Evolutionary conservation across 2,888 invertebrate species (phyloP), one percentile per base, ranked within the genome.

Genomic region (Ormyrus pomaceus): DNA sequence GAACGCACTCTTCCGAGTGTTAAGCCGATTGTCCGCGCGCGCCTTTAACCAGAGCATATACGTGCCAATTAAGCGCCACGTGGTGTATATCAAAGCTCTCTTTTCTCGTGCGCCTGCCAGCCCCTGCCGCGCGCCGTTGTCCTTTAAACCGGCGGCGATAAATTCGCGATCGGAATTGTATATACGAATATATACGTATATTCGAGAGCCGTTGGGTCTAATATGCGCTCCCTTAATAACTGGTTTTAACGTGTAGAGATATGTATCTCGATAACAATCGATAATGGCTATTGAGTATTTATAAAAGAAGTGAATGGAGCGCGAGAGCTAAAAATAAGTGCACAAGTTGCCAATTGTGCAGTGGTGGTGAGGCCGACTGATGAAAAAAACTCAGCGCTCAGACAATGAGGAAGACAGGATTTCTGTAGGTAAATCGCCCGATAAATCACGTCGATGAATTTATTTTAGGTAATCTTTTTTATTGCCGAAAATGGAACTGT

Each of bases 261-360:
- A 48, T 48, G 70, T 48, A 70, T 70, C 70, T 56, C 58, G 70
- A 70, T 70, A 70, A 70, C 70, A 58, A 70, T 70, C 70, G 58
- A 59, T 71, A 71, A 71, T 59, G 51, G 70, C 59, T 59, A 71
- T 71, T 71, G 50, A 59, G 59, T 71, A 51, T 71, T 71, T 59
- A 59, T 71, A 59, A 71, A 70, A 71, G 59, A 59, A 59, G 59
- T 50, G 59, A 59, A 71, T 58, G 58, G 59, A 55, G 55, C 46
- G 66, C 9, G 34, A 46, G 48, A 19, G 70, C 59, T 70, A 59
- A 59, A 71, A 59, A 71, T 59, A 71, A 71, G 50, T 70, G 48
- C 59, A 50, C 59, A 34, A 71, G 58, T 71, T 48, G 48, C 10
- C n/a, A 13, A 48, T 64, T 48, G 46, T 64, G 19, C 19, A 19